Evolutionary conservation across 2,888 invertebrate species (phyloP).

Genomic region (Pinctada fucata): DNA sequence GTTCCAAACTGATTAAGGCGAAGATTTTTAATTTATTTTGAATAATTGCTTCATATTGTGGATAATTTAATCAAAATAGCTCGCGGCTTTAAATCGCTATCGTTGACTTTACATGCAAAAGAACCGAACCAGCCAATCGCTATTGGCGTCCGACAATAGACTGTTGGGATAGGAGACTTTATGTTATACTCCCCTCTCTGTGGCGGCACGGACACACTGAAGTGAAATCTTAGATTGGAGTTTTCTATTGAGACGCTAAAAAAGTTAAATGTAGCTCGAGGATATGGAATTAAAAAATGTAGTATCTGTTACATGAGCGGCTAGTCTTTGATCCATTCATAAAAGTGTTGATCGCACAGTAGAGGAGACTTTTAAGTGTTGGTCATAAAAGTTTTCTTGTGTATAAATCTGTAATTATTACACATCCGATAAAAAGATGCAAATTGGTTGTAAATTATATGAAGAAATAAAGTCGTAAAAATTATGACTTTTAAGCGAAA

Average conservation of each 20-base stretch:
- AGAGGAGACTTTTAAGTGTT: neutral
- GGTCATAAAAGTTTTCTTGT: neutral
- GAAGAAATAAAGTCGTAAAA: no score
- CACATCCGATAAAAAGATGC: neutral
- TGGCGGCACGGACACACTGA: neutral
- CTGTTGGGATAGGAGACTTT: neutral
- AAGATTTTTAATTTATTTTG: conserved; percentile 10
- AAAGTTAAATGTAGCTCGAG: neutral
- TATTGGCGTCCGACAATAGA: neutral
- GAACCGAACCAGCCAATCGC: neutral
- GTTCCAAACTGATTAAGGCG: neutral
- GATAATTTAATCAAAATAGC: conserved; percentile 26
- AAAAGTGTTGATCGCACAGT: neutral
- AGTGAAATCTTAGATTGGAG: neutral
- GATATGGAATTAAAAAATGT: neutral
- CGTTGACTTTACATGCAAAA: conserved; percentile 10
- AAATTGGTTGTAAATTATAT: no score
- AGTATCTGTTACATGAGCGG: neutral
- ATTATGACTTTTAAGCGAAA: no score
- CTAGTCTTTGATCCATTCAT: neutral
- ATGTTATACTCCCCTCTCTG: no score
- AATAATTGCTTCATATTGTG: conserved; percentile 14
- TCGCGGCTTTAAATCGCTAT: neutral
- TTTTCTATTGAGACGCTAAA: neutral
- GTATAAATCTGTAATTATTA: neutral